Percentiles rank a stretch among this genome's conserved stretches.
phyloP scores from a whole-genome alignment of 2,888 invertebrate species.

The Scaptomyza polygonia region DNA sequence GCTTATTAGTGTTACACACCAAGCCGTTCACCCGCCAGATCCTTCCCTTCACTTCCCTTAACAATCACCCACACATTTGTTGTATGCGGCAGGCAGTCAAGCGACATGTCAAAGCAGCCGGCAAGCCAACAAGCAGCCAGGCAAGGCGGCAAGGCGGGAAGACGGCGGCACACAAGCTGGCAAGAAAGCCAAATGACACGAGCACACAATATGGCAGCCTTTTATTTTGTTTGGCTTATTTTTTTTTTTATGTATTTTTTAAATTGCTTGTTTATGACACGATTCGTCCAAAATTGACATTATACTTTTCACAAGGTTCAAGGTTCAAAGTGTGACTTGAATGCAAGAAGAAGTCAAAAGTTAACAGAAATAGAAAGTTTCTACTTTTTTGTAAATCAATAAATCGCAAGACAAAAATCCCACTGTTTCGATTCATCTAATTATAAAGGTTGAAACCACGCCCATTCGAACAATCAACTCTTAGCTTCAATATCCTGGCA shows the following conservation, averaged over 20 bases:
- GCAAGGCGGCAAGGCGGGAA: not conserved
- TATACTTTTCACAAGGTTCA: slow-evolving; percentile 12
- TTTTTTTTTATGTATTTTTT: slow-evolving; percentile 11
- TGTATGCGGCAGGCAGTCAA: slow-evolving; percentile 43
- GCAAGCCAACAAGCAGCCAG: slow-evolving; percentile 8
- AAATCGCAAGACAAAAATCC: not conserved
- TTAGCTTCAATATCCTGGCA: not conserved
- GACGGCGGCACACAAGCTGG: too few relatives aligned
- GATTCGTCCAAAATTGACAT: slow-evolving; percentile 21
- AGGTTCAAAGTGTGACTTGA: too few relatives aligned
- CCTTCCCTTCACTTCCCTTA: not conserved
- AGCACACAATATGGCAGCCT: slow-evolving; percentile 33
- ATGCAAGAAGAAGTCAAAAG: not conserved
- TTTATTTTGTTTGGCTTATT: slow-evolving; percentile 14
- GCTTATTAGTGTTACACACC: slow-evolving; percentile 42
- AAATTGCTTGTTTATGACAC: slow-evolving; percentile 12
- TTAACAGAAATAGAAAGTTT: too few relatives aligned
- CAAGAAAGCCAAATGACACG: slow-evolving; percentile 15
- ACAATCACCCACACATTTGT: slow-evolving; percentile 6
- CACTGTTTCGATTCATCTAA: not conserved
- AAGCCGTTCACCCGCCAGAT: not conserved
- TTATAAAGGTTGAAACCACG: not conserved
- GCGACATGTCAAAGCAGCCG: slow-evolving; percentile 13
- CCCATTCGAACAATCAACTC: not conserved
- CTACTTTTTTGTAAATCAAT: too few relatives aligned